Evolutionary conservation across 2,888 invertebrate genomes (phyloP).

Genomic region (Parnassius glacialis): DNA sequence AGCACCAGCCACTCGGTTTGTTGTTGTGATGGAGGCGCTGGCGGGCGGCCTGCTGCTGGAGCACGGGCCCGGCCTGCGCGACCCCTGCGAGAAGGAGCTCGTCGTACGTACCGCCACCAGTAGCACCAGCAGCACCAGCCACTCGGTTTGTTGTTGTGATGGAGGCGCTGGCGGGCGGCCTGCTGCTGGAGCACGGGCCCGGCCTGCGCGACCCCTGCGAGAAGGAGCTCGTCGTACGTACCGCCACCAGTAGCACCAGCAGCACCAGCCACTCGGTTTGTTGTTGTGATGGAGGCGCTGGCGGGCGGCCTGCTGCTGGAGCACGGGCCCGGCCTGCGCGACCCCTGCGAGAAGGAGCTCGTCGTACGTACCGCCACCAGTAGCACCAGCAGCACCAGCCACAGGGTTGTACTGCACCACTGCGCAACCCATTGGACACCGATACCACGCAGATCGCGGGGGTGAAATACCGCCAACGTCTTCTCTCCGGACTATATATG

Average conservation of each 20-base stretch:
- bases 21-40: constrained; percentile 97
- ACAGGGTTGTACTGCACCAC: no score
- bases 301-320: constrained; percentile 95
- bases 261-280: no score
- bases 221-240: constrained; percentile 87
- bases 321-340: constrained; percentile 94
- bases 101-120: constrained; percentile 53
- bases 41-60: constrained; percentile 95
- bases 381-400: no score
- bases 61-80: constrained; percentile 94
- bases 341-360: constrained; percentile 98
- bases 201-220: constrained; percentile 98
- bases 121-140: no score
- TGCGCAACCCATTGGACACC: no score
- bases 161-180: constrained; percentile 96
- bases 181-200: constrained; percentile 93
- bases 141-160: constrained; percentile 86
- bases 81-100: constrained; percentile 98
- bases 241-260: background rate
- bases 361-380: constrained; percentile 53
- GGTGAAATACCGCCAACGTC: no score
- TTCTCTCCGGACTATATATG: no score
- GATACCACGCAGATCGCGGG: no score
- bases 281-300: constrained; percentile 97
- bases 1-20: no score